Base-by-base conservation (phyloP, 2,113 vertebrate species). In the Zingel zingel region DNA sequence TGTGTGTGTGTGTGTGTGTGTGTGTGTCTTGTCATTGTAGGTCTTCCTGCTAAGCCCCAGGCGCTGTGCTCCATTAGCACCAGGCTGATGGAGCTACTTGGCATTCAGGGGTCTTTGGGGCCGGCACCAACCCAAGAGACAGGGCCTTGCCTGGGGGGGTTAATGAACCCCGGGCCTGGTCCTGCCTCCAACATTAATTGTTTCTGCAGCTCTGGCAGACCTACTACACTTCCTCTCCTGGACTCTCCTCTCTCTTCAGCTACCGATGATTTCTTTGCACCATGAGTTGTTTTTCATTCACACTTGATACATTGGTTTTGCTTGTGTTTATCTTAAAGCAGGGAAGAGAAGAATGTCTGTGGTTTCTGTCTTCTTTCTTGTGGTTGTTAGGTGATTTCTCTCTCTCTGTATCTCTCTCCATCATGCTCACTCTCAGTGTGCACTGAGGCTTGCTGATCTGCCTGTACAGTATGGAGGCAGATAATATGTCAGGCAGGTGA, bases 81-180 rank as follows among this genome's bases (percentile, higher is more conserved):
- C 62, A 56, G 67, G 36, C 43, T 57, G 69, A 58, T 81, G 59
- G 69, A 69, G 76, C 68, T 86, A 74, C 83, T 88, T 85, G 70
- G 76, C 74, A 84, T 88, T 77, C 70, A 69, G 69, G 54, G 81
- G 21, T 78, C 82, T 74, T 74, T 74, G 78, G 68, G 82, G 68
- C 67, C 4, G 19, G 84, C 75, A 77, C 86, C 82, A 81, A 71
- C 84, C 71, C 74, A 77, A 76, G 73, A 76, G 82, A 83, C 72
- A 51, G 67, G 64, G 87, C 86, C 81, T 83, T 79, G 63, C 83
- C 79, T 83, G 65, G 51, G 83, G 85, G 84, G 82, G 80, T 86
- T 93, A 90, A 91, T 91, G 85, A 89, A 90, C 81, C 74, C 74
- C 70, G 33, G 79, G 74, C 81, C 62, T 82, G 83, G 85, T 81